phyloP scores from a whole-genome alignment of 2,113 vertebrate species.

The Corythornis vintsioides region DNA sequence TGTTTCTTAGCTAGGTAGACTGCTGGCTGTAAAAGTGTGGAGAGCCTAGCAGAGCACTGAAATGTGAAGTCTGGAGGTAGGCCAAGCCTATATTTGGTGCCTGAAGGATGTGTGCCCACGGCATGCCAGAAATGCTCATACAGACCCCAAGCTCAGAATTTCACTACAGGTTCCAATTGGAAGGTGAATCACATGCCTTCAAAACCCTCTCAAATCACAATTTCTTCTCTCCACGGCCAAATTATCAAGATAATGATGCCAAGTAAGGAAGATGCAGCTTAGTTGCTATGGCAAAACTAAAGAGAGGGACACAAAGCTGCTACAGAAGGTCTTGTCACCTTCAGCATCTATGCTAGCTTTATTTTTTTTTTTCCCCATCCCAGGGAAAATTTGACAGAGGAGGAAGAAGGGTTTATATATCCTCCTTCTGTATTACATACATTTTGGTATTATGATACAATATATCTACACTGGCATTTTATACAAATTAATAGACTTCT shows the following conservation, averaged over 20 bases:
- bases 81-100: neutral
- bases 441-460: neutral
- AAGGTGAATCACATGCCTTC: neutral
- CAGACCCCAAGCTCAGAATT: neutral
- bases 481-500: conserved; percentile 38
- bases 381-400: neutral
- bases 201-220: neutral
- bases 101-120: neutral
- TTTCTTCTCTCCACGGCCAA: neutral
- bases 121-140: neutral
- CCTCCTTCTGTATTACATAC: neutral
- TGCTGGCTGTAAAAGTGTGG: neutral
- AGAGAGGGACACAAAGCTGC: neutral
- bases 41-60: neutral
- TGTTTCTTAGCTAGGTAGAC: accelerated
- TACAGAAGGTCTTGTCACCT: neutral
- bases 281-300: conserved; percentile 54
- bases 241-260: conserved; percentile 10
- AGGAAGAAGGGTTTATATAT: neutral
- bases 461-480: neutral
- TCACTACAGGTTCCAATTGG: neutral
- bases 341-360: neutral
- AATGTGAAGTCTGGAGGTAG: neutral
- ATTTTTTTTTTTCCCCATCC: neutral
- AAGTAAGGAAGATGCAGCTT: neutral